These are phyloP conservation scores for Streblospio benedicti DNA, from an alignment of 1,140 invertebrate genomes.

Conservation along the genomic window DNA sequence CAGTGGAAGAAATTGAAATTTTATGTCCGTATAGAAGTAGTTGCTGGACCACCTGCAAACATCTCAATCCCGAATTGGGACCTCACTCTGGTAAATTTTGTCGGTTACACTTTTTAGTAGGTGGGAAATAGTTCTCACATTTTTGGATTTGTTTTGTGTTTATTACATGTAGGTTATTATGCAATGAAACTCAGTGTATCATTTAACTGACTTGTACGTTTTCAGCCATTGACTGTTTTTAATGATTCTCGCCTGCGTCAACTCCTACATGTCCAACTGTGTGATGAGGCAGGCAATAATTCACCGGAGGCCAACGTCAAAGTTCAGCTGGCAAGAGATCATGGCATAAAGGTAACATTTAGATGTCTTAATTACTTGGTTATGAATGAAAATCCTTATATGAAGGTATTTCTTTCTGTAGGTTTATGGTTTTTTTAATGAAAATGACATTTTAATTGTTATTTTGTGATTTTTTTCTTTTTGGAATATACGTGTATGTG, in stretches of 20 bases:
- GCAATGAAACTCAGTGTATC: too few relatives aligned
- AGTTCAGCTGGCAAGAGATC: slow-evolving; percentile 35
- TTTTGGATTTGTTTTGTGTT: background rate
- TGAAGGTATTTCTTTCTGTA: too few relatives aligned
- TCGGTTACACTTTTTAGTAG: background rate
- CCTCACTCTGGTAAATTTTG: slow-evolving; percentile 25
- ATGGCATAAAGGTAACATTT: slow-evolving; percentile 36
- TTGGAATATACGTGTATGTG: too few relatives aligned
- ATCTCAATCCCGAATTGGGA: slow-evolving; percentile 33
- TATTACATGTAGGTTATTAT: background rate
- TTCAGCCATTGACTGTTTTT: slow-evolving; percentile 33
- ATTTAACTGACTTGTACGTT: background rate
- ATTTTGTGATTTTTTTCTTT: too few relatives aligned
- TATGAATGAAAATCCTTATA: too few relatives aligned
- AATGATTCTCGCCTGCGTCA: slow-evolving; percentile 31
- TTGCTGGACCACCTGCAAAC: slow-evolving; percentile 36
- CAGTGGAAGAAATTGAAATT: slow-evolving; percentile 32
- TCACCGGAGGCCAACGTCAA: slow-evolving; percentile 30
- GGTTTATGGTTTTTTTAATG: too few relatives aligned
- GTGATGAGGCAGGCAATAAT: slow-evolving; percentile 37
- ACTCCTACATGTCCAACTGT: slow-evolving; percentile 35
- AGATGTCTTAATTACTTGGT: too few relatives aligned
- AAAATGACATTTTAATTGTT: too few relatives aligned
- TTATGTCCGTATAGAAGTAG: slow-evolving; percentile 33
- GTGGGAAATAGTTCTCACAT: background rate